These are phyloP conservation scores for Thecophora atra DNA, from an alignment of 2,888 invertebrate genomes.

Conservation along the genomic window DNA sequence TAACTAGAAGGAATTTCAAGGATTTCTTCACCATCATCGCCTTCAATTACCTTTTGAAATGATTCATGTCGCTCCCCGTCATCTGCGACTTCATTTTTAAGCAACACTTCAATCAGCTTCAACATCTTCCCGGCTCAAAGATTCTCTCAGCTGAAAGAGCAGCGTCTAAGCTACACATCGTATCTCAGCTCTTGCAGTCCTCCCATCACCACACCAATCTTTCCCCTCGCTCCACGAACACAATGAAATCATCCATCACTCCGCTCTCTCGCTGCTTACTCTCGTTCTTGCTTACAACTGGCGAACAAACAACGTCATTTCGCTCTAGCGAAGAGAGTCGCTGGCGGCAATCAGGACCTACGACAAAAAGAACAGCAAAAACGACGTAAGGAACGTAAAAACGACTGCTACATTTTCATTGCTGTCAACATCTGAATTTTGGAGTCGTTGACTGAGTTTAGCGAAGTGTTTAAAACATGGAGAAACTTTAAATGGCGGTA, in stretches of 20 bases:
- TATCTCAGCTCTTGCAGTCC: background rate
- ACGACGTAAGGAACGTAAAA: too few species aligned
- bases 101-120: background rate
- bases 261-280: too few species aligned
- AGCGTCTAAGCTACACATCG: background rate
- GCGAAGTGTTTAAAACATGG: background rate
- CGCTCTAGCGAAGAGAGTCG: constrained; percentile 21
- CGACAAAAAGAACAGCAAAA: too few species aligned
- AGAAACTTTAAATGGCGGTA: constrained; percentile 6
- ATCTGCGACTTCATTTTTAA: background rate
- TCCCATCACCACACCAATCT: background rate
- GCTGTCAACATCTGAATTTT: constrained; percentile 16
- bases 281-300: background rate
- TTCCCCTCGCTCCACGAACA: too few species aligned
- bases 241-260: too few species aligned
- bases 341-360: background rate
- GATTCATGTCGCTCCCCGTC: too few species aligned
- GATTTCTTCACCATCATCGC: background rate
- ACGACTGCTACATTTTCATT: constrained; percentile 19
- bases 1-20: background rate
- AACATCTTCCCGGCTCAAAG: background rate
- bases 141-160: background rate
- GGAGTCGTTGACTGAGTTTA: constrained; percentile 21
- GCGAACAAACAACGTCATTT: background rate
- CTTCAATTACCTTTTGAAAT: background rate